phyloP scores from a whole-genome alignment of 2,888 invertebrate genomes.

The Apamea crenata region DNA sequence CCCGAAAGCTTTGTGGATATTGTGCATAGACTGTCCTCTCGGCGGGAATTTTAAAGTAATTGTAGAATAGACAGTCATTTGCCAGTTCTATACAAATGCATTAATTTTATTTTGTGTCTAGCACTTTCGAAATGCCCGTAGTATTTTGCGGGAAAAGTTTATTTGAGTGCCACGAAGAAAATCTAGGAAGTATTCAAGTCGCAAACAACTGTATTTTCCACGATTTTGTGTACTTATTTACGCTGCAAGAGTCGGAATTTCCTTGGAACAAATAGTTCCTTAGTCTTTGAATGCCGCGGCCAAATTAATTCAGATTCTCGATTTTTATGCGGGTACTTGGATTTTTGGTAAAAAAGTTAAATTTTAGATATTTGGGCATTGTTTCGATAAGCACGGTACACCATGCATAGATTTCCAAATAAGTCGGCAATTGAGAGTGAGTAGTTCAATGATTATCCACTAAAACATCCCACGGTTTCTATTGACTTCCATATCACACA shows the following conservation, averaged over 20 bases:
- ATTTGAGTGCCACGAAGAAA: constrained; percentile 47
- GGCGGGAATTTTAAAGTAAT: constrained; percentile 68
- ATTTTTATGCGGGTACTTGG: neutral
- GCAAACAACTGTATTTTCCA: constrained; percentile 43
- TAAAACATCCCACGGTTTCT: neutral
- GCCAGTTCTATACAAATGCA: constrained; percentile 43
- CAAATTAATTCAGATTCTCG: constrained; percentile 27
- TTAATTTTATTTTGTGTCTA: constrained; percentile 49
- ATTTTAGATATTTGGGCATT: neutral
- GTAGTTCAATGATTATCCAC: neutral
- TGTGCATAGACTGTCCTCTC: constrained; percentile 62
- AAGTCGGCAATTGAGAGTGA: neutral
- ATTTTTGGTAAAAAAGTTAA: neutral
- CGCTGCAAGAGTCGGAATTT: constrained; percentile 20
- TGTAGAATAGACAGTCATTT: constrained; percentile 51
- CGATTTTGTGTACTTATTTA: constrained; percentile 32
- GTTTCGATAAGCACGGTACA: neutral
- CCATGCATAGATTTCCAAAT: neutral
- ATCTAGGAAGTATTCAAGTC: constrained; percentile 51
- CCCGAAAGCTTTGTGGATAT: constrained; percentile 71
- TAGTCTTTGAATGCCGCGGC: neutral
- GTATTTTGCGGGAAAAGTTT: constrained; percentile 40
- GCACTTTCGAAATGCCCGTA: constrained; percentile 32
- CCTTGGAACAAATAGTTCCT: too few species aligned
- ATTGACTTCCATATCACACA: neutral